Percentiles rank a stretch among this genome's conserved stretches.
phyloP scores from a whole-genome alignment of 1,140 invertebrate species.

The Gryon sp. region DNA sequence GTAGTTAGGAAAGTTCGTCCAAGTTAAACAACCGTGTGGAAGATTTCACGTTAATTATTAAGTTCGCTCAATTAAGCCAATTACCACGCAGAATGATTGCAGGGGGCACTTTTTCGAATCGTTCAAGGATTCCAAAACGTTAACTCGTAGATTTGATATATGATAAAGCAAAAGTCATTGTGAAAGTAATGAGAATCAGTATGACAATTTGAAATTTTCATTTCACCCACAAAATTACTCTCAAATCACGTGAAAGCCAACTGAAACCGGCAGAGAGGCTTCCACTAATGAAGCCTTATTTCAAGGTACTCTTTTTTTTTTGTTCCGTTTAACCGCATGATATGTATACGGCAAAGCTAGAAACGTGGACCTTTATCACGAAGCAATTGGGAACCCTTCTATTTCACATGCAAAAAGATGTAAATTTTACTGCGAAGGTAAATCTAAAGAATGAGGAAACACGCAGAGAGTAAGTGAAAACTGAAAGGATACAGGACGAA shows the following conservation, averaged over 20 bases:
- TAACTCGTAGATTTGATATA: background rate
- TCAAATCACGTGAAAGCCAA: no score
- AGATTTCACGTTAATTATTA: conserved; percentile 50
- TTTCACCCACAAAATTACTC: no score
- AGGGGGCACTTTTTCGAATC: conserved; percentile 10
- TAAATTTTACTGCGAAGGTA: conserved; percentile 34
- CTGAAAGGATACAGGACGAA: conserved; percentile 1
- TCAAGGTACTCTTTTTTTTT: no score
- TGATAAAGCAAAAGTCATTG: background rate
- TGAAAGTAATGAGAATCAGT: background rate
- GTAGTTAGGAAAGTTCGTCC: conserved; percentile 23
- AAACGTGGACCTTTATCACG: conserved; percentile 20
- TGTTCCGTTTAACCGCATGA: conserved; percentile 27
- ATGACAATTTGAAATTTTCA: no score
- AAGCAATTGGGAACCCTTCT: conserved; percentile 2
- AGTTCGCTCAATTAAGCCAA: conserved; percentile 38
- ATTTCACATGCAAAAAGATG: conserved; percentile 50
- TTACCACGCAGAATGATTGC: conserved; percentile 28
- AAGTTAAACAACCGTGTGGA: conserved; percentile 46
- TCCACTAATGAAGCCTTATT: conserved; percentile 24
- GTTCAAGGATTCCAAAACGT: conserved; percentile 14
- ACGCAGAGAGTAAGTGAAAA: conserved; percentile 48
- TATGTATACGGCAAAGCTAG: conserved; percentile 16
- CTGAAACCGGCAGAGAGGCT: no score
- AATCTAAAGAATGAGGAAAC: conserved; percentile 63